Evolutionary conservation across 2,113 vertebrate species (phyloP).

Genomic region (Petrocephalus zakoni): DNA sequence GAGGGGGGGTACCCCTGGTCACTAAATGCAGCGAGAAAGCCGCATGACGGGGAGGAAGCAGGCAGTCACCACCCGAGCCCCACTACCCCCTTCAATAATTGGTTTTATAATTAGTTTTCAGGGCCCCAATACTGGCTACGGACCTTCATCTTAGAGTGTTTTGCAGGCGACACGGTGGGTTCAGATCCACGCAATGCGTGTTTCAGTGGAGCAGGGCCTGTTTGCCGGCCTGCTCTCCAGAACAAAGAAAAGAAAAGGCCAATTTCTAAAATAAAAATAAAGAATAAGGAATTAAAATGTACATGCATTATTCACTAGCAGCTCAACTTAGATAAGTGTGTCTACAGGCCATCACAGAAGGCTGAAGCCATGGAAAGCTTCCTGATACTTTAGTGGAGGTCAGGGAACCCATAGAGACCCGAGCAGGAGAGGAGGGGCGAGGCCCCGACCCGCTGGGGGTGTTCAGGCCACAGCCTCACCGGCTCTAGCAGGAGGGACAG

Average conservation of each 20-base stretch:
- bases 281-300: neutral
- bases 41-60: neutral
- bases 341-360: neutral
- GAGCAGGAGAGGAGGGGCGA: neutral
- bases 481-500: neutral
- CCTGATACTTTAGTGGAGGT: neutral
- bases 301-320: neutral
- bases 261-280: neutral
- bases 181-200: neutral
- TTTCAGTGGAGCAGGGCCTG: neutral
- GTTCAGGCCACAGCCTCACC: neutral
- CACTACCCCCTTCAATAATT: neutral
- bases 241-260: neutral
- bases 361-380: neutral
- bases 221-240: neutral
- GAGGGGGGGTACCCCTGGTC: neutral
- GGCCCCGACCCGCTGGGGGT: neutral
- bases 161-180: neutral
- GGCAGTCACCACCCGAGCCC: neutral
- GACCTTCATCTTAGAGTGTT: neutral
- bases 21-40: neutral
- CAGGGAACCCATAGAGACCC: neutral
- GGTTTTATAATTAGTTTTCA: conserved; percentile 1
- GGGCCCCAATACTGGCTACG: neutral
- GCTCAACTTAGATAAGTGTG: neutral